These are phyloP conservation scores for Nomia melanderi DNA, from an alignment of 1,140 invertebrate genomes.

Conservation along the genomic window DNA sequence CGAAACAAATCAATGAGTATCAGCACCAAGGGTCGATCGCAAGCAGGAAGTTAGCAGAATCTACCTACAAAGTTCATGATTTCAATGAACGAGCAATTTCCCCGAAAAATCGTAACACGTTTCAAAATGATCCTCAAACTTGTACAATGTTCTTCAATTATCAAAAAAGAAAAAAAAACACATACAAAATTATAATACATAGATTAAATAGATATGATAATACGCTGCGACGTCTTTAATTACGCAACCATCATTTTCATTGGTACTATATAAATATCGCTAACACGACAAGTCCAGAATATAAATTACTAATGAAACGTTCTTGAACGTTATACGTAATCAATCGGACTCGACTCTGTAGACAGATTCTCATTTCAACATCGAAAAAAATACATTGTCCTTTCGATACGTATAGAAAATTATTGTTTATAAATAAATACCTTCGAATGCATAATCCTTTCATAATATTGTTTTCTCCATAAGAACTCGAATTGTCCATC, in stretches of 20 bases:
- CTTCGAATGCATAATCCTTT: constrained; percentile 45
- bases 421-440: constrained; percentile 51
- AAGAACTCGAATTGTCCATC: neutral
- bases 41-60: constrained; percentile 48
- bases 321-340: constrained; percentile 35
- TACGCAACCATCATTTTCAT: constrained; percentile 3
- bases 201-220: constrained; percentile 26
- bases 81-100: constrained; percentile 11
- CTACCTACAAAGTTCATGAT: constrained; percentile 47
- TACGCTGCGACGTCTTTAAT: neutral
- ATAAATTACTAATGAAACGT: constrained; percentile 20
- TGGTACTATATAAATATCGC: neutral
- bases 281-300: neutral
- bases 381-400: constrained; percentile 54
- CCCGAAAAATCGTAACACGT: neutral
- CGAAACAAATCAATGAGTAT: constrained; percentile 46
- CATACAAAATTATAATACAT: constrained; percentile 35
- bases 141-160: neutral
- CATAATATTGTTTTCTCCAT: constrained; percentile 47
- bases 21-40: constrained; percentile 35
- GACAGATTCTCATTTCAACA: constrained; percentile 58
- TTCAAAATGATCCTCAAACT: constrained; percentile 21
- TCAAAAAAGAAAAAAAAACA: constrained; percentile 17
- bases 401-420: constrained; percentile 44
- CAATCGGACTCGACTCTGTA: constrained; percentile 53